These are phyloP conservation scores for Empidonax traillii DNA, from an alignment of 2,113 vertebrate species.

Conservation along the genomic window DNA sequence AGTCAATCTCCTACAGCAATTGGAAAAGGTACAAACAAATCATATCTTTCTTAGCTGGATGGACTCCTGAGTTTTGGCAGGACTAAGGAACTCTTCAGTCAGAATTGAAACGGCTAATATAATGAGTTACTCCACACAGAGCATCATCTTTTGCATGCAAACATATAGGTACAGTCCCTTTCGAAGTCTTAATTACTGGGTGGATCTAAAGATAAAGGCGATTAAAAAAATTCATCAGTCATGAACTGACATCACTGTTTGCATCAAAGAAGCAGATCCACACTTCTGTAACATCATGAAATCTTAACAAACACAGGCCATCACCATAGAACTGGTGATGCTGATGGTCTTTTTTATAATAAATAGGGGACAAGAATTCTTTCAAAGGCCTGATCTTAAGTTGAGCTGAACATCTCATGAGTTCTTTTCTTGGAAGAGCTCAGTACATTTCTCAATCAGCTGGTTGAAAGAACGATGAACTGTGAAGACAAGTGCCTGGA, in stretches of 20 bases:
- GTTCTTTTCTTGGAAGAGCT: constrained; percentile 6
- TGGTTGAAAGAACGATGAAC: background rate
- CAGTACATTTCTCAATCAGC: background rate
- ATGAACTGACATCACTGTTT: background rate
- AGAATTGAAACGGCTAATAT: background rate
- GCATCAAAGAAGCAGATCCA: background rate
- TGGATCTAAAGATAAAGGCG: background rate
- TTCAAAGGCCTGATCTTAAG: background rate
- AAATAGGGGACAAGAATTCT: background rate
- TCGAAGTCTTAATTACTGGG: background rate
- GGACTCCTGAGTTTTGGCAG: background rate
- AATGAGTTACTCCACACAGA: background rate
- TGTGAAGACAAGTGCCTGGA: background rate
- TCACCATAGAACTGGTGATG: background rate
- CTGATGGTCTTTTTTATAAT: background rate
- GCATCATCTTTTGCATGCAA: background rate
- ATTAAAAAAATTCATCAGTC: background rate
- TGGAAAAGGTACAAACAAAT: background rate
- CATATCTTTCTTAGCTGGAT: background rate
- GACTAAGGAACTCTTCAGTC: background rate
- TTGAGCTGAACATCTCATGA: background rate
- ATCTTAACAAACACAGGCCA: background rate
- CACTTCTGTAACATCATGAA: background rate
- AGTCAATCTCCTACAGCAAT: background rate
- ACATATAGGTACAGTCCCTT: background rate